A percentile compares a stretch with the other conserved stretches of the same genome.
phyloP scores from a whole-genome alignment of 2,888 invertebrate species.

The Acleris holmiana region DNA sequence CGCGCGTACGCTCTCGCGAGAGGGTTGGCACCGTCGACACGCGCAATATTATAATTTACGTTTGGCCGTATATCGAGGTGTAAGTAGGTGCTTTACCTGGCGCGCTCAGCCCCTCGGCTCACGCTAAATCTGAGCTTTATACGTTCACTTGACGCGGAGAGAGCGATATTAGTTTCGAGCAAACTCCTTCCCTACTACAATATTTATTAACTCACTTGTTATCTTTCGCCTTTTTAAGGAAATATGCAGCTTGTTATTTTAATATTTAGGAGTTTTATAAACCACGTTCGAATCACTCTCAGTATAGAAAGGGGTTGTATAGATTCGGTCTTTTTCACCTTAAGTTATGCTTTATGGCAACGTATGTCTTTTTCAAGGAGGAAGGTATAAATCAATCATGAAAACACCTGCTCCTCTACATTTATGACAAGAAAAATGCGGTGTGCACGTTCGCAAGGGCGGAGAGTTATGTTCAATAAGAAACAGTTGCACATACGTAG shows the following conservation, averaged over 20 bases:
- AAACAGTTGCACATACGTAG: not conserved
- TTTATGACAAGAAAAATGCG: not conserved
- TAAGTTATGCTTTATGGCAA: constrained; percentile 4
- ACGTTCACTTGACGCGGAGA: constrained; percentile 84
- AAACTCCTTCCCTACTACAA: constrained; percentile 78
- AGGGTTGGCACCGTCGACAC: constrained; percentile 75
- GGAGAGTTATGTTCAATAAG: not conserved
- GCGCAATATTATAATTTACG: constrained; percentile 85
- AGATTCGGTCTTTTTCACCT: not conserved
- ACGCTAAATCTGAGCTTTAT: constrained; percentile 84
- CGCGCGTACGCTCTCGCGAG: constrained; percentile 62
- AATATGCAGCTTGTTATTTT: constrained; percentile 43
- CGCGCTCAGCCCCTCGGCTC: constrained; percentile 78
- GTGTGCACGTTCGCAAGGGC: not conserved
- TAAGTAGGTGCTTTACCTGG: constrained; percentile 83
- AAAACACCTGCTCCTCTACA: not conserved
- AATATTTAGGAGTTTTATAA: constrained; percentile 36
- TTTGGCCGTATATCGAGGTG: constrained; percentile 82
- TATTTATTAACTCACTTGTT: constrained; percentile 79
- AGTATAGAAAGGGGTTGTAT: constrained; percentile 8
- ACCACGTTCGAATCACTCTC: constrained; percentile 15
- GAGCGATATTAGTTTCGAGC: constrained; percentile 83
- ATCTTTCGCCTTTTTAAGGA: constrained; percentile 58
- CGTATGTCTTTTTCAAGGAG: not conserved
- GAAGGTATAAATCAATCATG: not conserved